These are phyloP conservation scores for Microtus pennsylvanicus DNA, from an alignment of 2,113 vertebrate genomes.

Conservation along the genomic window DNA sequence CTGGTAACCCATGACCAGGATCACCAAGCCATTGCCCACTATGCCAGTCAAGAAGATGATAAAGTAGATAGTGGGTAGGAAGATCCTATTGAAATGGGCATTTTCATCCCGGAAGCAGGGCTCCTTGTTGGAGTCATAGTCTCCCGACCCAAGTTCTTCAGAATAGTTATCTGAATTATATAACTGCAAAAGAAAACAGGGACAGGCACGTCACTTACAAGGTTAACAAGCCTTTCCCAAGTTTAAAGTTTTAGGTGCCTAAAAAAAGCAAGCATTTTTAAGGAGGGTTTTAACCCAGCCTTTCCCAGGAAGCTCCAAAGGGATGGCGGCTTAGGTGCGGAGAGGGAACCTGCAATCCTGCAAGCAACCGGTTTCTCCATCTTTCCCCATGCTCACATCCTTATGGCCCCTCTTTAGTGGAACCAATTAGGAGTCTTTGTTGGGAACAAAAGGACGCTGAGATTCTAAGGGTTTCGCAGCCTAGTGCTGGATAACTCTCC, in stretches of 20 bases:
- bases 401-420: conserved; percentile 30
- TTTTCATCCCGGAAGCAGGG: conserved; percentile 88
- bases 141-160: conserved; percentile 85
- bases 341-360: background rate
- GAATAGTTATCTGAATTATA: conserved; percentile 87
- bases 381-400: background rate
- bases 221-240: background rate
- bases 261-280: background rate
- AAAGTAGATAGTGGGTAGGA: conserved; percentile 94
- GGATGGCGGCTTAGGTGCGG: background rate
- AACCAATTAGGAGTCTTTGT: conserved; percentile 69
- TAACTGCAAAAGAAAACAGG: conserved; percentile 82
- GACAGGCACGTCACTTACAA: conserved; percentile 43
- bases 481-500: conserved; percentile 50
- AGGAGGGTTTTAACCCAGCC: background rate
- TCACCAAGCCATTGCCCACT: conserved; percentile 96
- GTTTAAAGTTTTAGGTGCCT: background rate
- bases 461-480: conserved; percentile 63
- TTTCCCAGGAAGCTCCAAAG: conserved; percentile 33
- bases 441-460: conserved; percentile 67
- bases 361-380: background rate
- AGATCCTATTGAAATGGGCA: conserved; percentile 92
- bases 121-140: conserved; percentile 87
- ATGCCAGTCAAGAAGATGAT: conserved; percentile 96
- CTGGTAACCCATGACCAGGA: conserved; percentile 98